Base-by-base conservation (phyloP, 2,888 invertebrate genomes). In the Isoperla grammatica region DNA sequence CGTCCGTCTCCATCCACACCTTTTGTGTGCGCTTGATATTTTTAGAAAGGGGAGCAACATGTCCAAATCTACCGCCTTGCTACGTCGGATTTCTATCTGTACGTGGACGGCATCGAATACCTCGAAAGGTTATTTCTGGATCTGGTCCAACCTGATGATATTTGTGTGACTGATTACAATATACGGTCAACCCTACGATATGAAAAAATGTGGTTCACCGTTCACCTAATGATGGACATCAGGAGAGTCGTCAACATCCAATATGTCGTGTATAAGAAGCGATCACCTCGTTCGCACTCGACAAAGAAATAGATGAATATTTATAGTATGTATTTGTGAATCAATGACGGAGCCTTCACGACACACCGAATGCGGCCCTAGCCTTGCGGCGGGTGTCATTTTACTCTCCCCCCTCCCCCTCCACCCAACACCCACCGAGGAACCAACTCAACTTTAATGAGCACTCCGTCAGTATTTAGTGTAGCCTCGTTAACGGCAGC, bases 381-480 rank as follows among this genome's bases (percentile, higher is more conserved):
- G 20, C 20, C 22, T 20, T 46, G 46, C 11, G 46, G 46, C 37
- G 37, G 37, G 35, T 37, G 53, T 22, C 29, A 11, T 9, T 49
- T 23, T 49, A 35, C 37, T 37, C 39, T 15, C 39, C 40, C 53
- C 12, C 57, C 46, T 5, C 48, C 46, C 23, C 39, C 45, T 29
- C 46, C 23, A 12, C 40, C 19, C 40, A 35, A 19, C n/a, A n/a
- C 9, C 29, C 37, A 42, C 50, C 23, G 48, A 29, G 45, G 57
- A 37, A 56, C 22, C 23, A 54, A 43, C 43, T 19, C 40, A 46
- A 45, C 60, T 40, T 46, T 48, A 49, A 23, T 23, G 49, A 35
- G 39, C 53, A 53, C 50, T 50, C 35, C 45, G 17, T 17, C 20
- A 45, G 45, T 45, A 45, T 45, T 45, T 45, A 45, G 29, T 8